Evolutionary conservation across 53 echinoderm and acorn worm genomes (phyloP), one percentile per base, ranked within the genome.

Genomic region (Zoroaster sp.): DNA sequence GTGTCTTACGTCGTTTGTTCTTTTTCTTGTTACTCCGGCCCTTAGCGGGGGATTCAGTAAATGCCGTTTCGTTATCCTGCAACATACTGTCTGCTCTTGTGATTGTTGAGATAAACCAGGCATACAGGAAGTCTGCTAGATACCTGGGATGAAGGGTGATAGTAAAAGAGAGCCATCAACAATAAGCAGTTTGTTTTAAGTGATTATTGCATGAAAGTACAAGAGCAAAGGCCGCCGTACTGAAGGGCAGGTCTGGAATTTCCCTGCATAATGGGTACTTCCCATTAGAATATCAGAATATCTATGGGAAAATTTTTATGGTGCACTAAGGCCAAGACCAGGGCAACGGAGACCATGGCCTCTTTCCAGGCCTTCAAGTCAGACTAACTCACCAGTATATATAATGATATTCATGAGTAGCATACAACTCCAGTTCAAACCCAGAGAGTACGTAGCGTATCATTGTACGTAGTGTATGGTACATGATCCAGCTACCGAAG

Each of bases 391-490:
- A 97, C 97, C 97, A 97, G 78, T 92, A 97, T 40, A 97, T 95
- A 72, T 97, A 97, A 51, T 97, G 97, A 75, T 97, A 97, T 72
- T 97, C 97, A 71, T 97, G 97, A 13, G 90, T 79, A 42, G 95
- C 97, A 75, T 97, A 97, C 15, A 97, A 92, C 87, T 97, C 97
- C 77, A 97, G 91, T 53, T 97, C 97, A 89, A 97, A 97, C 5
- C 97, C 97, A n/a, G 94, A 93, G 68, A 92, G 86, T 25, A 95
- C 94, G 34, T 97, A 94, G 18, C 91, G 94, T 39, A 97, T 92
- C 97, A 97, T 97, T 69, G 94, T 92, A 44, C 95, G 89, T 13
- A 97, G 89, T 1, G 95, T 97, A 76, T 97, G 95, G 43, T 95
- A 97, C 94, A 97, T 92, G 4, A 95, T 95, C 95, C 95, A 97